Evolutionary conservation across 2,888 invertebrate species (phyloP), one percentile per base, ranked within the genome.

Genomic region (Auanema freiburgensis): DNA sequence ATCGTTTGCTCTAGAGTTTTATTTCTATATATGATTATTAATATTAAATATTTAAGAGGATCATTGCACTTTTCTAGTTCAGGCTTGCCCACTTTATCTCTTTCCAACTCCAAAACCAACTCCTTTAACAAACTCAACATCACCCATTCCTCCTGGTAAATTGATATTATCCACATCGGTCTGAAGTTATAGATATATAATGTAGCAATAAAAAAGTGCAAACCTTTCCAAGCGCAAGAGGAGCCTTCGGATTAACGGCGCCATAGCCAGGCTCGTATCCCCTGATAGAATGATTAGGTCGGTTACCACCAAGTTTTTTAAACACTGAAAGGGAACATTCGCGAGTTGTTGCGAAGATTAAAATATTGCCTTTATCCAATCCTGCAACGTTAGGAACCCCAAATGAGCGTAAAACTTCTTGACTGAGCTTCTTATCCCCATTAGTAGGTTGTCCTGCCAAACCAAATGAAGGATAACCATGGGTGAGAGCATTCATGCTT

Each of bases 91-190:
- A 16, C 46, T 3, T 46, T 21, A 21, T 10, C 59, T 60, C 61
- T 76, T 76, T 61, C 79, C 79, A 54, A 79, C 72, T 57, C 79
- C 79, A 66, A 79, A 71, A 57, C 79, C 79, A 53, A 70, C 69
- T 67, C 79, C 79, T 23, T 67, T 64, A 40, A 69, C 68, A n/a
- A 76, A 61, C 49, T 78, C 79, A 4, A 79, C 59, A 24, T 72
- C 71, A 51, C 79, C 79, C 23, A 79, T 63, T 0, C 77, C 76
- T 1, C 64, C 77, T 0, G 79, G 79, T 23, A 79, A 63, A 44
- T 77, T 77, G 55, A 75, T 59, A 43, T 68, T 69, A 50, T 79
- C 76, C 11, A 69, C 58, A 56, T 77, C 78, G 2, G 73, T 73
- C 71, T 74, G 58, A 25, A 67, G 64, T 21, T 25, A 21, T 2